Evolutionary conservation across 2,113 vertebrate genomes (phyloP).

Genomic region (Scartelaos histophorus): DNA sequence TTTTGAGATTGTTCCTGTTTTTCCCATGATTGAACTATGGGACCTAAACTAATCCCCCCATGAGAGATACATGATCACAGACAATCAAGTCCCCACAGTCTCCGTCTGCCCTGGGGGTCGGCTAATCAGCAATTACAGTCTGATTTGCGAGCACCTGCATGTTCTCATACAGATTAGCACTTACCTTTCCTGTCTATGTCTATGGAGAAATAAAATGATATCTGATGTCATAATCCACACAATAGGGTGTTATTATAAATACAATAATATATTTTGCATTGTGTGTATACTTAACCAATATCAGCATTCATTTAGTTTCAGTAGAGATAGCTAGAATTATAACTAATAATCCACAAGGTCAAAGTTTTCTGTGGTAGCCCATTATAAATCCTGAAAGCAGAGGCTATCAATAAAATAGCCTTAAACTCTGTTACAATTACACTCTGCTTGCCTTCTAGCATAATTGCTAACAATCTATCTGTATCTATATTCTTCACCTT

Average conservation of each 20-base stretch:
- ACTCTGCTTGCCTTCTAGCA: too few relatives aligned
- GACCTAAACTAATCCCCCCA: slow-evolving; percentile 4
- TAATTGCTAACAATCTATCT: too few relatives aligned
- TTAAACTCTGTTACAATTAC: too few relatives aligned
- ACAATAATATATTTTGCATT: neutral
- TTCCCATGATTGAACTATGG: neutral
- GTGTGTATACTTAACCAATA: neutral
- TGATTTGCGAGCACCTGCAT: neutral
- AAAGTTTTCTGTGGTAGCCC: too few relatives aligned
- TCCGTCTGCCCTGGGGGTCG: slow-evolving; percentile 3
- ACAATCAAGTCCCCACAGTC: slow-evolving; percentile 2
- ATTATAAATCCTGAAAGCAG: neutral
- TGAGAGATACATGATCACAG: slow-evolving; percentile 6
- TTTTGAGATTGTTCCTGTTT: neutral
- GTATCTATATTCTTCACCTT: too few relatives aligned
- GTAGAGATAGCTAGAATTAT: too few relatives aligned
- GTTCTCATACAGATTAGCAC: neutral
- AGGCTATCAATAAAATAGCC: neutral
- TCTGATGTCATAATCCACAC: too few relatives aligned
- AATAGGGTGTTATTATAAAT: too few relatives aligned
- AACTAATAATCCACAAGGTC: too few relatives aligned
- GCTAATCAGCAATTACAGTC: slow-evolving; percentile 7
- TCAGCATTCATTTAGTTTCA: too few relatives aligned
- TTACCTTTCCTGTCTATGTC: neutral
- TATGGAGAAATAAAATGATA: too few relatives aligned